These are phyloP conservation scores for Pissodes strobi DNA, from an alignment of 1,140 invertebrate genomes.

Conservation along the genomic window DNA sequence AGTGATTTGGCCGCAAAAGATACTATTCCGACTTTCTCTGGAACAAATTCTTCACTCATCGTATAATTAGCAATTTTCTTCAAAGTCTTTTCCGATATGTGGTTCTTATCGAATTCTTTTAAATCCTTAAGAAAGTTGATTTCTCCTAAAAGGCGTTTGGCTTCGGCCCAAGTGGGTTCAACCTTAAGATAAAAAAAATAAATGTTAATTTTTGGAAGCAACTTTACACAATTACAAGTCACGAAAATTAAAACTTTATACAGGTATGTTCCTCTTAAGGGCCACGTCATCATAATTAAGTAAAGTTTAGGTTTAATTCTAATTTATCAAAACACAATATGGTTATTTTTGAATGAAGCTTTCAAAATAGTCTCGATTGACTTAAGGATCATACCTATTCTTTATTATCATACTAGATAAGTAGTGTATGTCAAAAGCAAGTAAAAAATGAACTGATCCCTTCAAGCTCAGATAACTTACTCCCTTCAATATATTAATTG, in stretches of 20 bases:
- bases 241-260: no score
- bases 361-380: no score
- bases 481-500: constrained; percentile 81
- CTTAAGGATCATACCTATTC: no score
- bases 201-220: no score
- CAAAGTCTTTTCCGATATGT: constrained; percentile 79
- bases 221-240: no score
- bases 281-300: no score
- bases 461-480: constrained; percentile 50
- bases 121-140: constrained; percentile 76
- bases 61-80: constrained; percentile 80
- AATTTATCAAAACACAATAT: no score
- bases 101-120: constrained; percentile 86
- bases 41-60: constrained; percentile 80
- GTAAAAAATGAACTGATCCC: background rate
- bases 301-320: no score
- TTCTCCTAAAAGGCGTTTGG: constrained; percentile 81
- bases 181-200: constrained; percentile 53
- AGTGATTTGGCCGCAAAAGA: constrained; percentile 82
- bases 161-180: constrained; percentile 83
- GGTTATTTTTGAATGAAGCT: no score
- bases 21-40: constrained; percentile 80
- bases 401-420: no score
- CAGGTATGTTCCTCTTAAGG: no score
- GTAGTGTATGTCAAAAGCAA: no score